Conservation (phyloP, 2,113 vertebrate species). For the Nothobranchius kuhntae region DNA sequence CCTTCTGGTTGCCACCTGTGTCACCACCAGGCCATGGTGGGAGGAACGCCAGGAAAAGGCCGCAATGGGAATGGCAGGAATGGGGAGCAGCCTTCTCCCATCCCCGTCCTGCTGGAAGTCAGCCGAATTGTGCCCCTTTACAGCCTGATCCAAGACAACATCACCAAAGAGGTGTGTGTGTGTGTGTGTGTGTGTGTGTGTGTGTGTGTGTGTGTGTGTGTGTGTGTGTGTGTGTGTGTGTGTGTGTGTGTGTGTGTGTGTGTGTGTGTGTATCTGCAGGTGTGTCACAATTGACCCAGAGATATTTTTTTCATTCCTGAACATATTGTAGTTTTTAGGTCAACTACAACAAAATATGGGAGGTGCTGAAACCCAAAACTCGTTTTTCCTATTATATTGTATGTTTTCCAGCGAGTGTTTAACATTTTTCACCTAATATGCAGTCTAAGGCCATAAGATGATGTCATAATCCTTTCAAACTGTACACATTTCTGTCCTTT, state of each 20-base stretch:
- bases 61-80: slow-evolving; percentile 50
- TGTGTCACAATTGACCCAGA: too few species aligned
- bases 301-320: too few species aligned
- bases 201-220: neutral
- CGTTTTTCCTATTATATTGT: neutral
- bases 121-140: slow-evolving; percentile 91
- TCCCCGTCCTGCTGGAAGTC: slow-evolving; percentile 92
- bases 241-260: slow-evolving; percentile 78
- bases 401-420: neutral
- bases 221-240: slow-evolving; percentile 78
- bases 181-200: neutral
- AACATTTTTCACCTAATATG: neutral
- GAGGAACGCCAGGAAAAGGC: slow-evolving; percentile 51
- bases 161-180: slow-evolving; percentile 89
- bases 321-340: too few species aligned
- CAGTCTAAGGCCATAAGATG: neutral
- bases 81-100: slow-evolving; percentile 90
- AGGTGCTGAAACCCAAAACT: neutral
- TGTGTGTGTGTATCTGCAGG: neutral
- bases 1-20: slow-evolving; percentile 93
- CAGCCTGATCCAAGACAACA: slow-evolving; percentile 92
- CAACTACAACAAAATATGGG: too few species aligned
- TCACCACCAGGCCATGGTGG: slow-evolving; percentile 74
- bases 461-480: slow-evolving; percentile 27
- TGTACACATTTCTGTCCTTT: slow-evolving; percentile 15